Base-by-base conservation (phyloP, 1,140 invertebrate genomes). In the Drosophila grimshawi region DNA sequence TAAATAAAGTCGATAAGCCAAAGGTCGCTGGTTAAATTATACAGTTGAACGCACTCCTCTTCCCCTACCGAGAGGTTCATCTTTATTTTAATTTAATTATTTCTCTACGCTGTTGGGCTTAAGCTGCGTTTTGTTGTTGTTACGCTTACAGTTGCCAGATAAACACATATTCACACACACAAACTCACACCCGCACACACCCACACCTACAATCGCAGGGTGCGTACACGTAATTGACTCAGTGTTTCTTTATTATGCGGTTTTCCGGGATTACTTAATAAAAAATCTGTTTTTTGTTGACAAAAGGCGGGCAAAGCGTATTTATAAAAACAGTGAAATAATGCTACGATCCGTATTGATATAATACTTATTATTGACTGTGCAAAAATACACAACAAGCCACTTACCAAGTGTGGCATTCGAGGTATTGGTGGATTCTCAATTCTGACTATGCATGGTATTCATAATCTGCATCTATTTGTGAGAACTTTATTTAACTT, bases 61-160 rank as follows among this genome's bases (percentile, higher is more conserved):
- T 39, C 51, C 37, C 43, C 35, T 46, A 48, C 33, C 27, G 35
- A 32, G 60, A 49, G 69, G 67, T 57, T 51, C 78, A 78, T 51
- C 56, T 60, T 66, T 62, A 65, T 57, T 74, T 86, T 57, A 82
- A 73, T 79, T 88, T 61, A 79, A 86, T 86, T 79, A 70, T 64
- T 64, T 74, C 70, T 77, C 19, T 19, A 19, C 19, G 41, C 43
- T 69, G 63, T 66, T 56, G 62, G 46, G 29, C 35, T 30, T 61
- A 30, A 33, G 33, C 39, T 1, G 19, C 19, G 19, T 19, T 48
- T 3, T 32, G 33, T 41, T 37, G 46, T 19, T 35, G 49, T 41
- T 76, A 53, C 52, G 37, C 62, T 19, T 19, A 19, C 19, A 19
- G 19, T 19, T 19, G 1, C 19, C 19, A 19, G 19, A 19, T 0